Evolutionary conservation across 2,113 vertebrate genomes (phyloP), one percentile per base, ranked within the genome.

Genomic region (Ailurus styani): DNA sequence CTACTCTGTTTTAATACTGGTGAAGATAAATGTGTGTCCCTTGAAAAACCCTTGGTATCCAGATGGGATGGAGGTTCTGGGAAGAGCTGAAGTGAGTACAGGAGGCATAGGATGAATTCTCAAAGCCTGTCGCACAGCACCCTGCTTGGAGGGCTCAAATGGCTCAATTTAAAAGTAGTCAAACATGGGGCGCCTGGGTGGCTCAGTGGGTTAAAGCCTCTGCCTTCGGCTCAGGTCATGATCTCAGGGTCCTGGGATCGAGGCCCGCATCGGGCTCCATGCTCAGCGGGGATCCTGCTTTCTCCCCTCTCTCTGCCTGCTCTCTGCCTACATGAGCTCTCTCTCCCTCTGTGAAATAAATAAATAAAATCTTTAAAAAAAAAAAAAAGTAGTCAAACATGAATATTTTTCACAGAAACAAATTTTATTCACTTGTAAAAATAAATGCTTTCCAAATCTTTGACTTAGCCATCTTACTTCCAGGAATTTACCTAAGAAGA

Each of bases 21-120:
- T 88, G 90, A 97, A 95, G 93, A 96, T 73, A 94, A 96, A 97
- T 23, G 83, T 17, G 0, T 72, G 78, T 92, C 91, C 91, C 97
- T 97, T 87, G 79, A 31, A 29, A 96, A 98, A 88, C 8, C 15
- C 29, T 90, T 21, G 25, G 15, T 27, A 47, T 31, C 37, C 29
- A 90, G 21, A 47, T 11, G n/a, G 42, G 82, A 57, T 2, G 4
- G 47, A 20, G 40, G 18, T 3, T 17, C 25, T 62, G 57, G 21
- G 17, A 40, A 70, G 7, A 68, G 42, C n/a, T 21, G 20, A 57
- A 34, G 55, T 29, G 15, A 73, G 27, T 5, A 34, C 27, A 89
- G 21, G 14, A 54, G 62, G n/a, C 25, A 3, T 2, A 8, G 31
- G 7, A n/a, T 37, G 37, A 29, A 37, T 18, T 62, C 60, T 47